phyloP scores from a whole-genome alignment of 2,888 invertebrate genomes.

The Chymomyza amoena region DNA sequence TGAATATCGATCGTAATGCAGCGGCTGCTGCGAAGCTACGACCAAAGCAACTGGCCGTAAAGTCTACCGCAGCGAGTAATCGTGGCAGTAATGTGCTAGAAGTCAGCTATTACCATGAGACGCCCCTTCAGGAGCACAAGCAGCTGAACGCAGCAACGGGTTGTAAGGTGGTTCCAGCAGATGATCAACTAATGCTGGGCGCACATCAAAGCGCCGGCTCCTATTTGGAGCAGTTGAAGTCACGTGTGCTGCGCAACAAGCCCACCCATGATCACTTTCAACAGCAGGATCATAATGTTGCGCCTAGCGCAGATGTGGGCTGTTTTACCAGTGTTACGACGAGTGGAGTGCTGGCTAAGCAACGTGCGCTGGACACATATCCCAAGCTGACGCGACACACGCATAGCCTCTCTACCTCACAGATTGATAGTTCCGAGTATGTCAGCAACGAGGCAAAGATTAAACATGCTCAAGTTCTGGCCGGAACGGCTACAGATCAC shows the following conservation, averaged over 20 bases:
- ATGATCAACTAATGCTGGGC: constrained; percentile 45
- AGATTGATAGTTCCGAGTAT: constrained; percentile 84
- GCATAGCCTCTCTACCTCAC: constrained; percentile 84
- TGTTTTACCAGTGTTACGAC: constrained; percentile 87
- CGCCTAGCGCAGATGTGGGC: constrained; percentile 79
- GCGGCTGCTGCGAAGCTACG: constrained; percentile 47
- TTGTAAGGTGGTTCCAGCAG: background rate
- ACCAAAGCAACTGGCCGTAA: constrained; percentile 60
- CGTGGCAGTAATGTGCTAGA: constrained; percentile 82
- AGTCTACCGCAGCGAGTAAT: constrained; percentile 32
- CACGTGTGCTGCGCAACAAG: constrained; percentile 81
- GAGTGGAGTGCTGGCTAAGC: constrained; percentile 84
- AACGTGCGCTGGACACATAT: constrained; percentile 78
- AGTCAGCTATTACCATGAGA: constrained; percentile 83
- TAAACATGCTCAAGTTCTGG: constrained; percentile 62
- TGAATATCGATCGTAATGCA: constrained; percentile 86
- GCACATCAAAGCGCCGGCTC: constrained; percentile 75
- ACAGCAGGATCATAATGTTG: constrained; percentile 45
- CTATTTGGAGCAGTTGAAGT: constrained; percentile 83
- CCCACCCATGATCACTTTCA: constrained; percentile 76
- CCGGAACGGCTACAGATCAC: constrained; percentile 75
- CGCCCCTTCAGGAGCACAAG: constrained; percentile 54
- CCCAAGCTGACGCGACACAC: constrained; percentile 80
- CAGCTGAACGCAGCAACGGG: constrained; percentile 7
- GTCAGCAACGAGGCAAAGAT: constrained; percentile 78